Base-by-base conservation (phyloP, 2,113 vertebrate genomes). In the Actenoides lindsayi region DNA sequence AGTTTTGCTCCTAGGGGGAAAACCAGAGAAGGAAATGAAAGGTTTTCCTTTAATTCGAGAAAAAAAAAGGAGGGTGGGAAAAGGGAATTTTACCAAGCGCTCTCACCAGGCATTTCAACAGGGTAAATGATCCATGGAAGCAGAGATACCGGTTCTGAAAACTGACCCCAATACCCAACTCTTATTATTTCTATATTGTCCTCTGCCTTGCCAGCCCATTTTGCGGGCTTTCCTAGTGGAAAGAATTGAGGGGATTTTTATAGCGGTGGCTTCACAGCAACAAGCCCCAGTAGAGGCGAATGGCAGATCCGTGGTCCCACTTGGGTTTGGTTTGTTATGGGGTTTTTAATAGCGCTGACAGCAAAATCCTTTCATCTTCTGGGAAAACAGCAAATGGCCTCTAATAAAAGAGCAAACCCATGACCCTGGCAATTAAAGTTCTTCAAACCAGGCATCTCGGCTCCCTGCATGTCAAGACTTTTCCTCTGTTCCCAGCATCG, bases 351-450 rank as follows among this genome's bases (percentile, higher is more conserved):
- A 84, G 77, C 2, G 65, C 31, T 71, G 86, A 96, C 68, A 90
- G 53, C 70, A 82, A 89, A 95, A 84, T 6, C 56, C 50, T 97
- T 96, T 96, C 73, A 92, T 92, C 86, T 95, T 56, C 92, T 96
- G 95, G 95, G 96, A 96, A 94, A 95, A 50, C 6, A 84, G 92
- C 83, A 78, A 91, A 33, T 10, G 35, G 80, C 13, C 39, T 89
- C 92, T 75, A 78, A 80, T 27, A 54, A 80, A 91, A 73, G 41
- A 86, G 88, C 54, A 93, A 78, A 92, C 7, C 33, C 77, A 7
- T 25, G 94, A 96, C 94, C 86, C 56, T 5, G 13, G 33, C 41
- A 82, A 78, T 48, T 46, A 2, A 74, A 90, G 48, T 4, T 46
- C 85, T 86, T 73, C 69, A 71, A 56, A 87, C 2, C 53, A 83